Conservation (phyloP, 2,888 invertebrate genomes). For the Pachycephus smyrnensis region DNA sequence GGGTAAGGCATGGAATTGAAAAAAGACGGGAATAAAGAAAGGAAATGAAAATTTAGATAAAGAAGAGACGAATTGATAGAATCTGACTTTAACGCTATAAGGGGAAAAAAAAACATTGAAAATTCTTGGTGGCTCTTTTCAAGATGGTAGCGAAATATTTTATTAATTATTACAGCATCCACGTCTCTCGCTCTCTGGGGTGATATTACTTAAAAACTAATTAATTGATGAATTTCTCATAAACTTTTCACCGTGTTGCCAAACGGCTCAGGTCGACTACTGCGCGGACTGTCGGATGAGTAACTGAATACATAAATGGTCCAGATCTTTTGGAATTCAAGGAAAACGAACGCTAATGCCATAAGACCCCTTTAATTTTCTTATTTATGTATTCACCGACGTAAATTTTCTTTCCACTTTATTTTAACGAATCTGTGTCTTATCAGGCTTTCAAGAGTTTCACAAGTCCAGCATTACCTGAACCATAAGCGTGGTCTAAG, state of each 20-base stretch:
- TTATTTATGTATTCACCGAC: no score
- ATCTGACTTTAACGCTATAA: neutral
- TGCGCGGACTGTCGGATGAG: neutral
- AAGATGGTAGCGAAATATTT: neutral
- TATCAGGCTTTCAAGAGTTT: no score
- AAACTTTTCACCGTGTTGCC: slow-evolving; percentile 10
- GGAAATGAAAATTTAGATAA: no score
- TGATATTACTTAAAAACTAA: neutral
- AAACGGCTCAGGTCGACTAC: no score
- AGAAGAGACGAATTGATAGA: neutral
- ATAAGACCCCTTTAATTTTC: neutral
- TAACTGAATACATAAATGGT: neutral
- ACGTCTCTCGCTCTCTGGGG: neutral
- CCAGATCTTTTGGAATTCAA: neutral
- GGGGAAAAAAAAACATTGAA: neutral
- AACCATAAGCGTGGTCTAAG: no score
- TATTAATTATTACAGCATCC: neutral
- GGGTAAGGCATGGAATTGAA: neutral
- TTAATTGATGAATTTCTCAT: slow-evolving; percentile 15
- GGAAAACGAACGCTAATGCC: neutral
- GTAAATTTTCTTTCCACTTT: no score
- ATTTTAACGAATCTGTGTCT: no score
- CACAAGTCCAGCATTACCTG: no score
- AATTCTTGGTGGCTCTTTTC: neutral
- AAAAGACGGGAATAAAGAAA: neutral